Percentiles rank a stretch among this genome's conserved stretches.
phyloP scores from a whole-genome alignment of 2,797 vertebrate species.

The Falco cherrug region DNA sequence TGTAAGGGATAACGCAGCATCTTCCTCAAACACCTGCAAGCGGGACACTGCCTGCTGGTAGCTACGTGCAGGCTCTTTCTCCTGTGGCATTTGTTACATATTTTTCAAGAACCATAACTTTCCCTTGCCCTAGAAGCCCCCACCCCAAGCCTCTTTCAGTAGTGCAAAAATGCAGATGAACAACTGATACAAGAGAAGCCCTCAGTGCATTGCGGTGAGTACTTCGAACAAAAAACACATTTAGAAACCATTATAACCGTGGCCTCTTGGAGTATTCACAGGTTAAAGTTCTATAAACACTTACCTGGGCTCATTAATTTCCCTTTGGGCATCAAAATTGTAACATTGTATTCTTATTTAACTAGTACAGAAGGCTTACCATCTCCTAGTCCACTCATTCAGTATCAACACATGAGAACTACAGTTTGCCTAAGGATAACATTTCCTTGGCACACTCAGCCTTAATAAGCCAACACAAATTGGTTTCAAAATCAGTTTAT shows the following conservation, averaged over 20 bases:
- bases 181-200: neutral
- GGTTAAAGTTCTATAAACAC: neutral
- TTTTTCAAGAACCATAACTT: neutral
- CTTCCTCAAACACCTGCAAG: neutral
- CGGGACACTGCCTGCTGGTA: neutral
- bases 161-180: neutral
- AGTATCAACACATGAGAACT: neutral
- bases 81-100: neutral
- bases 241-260: neutral
- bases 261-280: neutral
- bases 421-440: neutral
- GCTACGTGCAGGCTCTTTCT: neutral
- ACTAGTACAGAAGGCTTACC: neutral
- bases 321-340: neutral
- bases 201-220: neutral
- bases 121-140: neutral
- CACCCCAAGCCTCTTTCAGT: neutral
- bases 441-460: neutral
- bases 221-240: neutral
- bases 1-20: rapidly evolving
- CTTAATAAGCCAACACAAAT: neutral
- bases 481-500: neutral
- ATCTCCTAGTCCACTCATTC: neutral
- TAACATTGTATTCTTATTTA: neutral
- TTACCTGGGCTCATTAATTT: neutral